These are phyloP conservation scores for Pholis gunnellus DNA, from an alignment of 2,113 vertebrate species.

Conservation along the genomic window DNA sequence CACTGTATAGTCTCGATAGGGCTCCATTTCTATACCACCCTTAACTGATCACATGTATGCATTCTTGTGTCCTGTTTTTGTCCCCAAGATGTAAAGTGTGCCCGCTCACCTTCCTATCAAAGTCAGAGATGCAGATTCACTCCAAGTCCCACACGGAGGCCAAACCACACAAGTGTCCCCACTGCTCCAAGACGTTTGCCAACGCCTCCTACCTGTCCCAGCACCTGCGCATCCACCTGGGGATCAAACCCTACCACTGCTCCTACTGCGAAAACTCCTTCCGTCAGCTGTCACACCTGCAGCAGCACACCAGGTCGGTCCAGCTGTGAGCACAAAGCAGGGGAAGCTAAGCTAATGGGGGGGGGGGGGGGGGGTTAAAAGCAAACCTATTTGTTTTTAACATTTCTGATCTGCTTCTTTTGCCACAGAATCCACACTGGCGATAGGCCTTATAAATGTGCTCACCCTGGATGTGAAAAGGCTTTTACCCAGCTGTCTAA, in stretches of 20 bases:
- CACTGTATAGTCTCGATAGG: too few relatives aligned
- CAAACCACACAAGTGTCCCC: slow-evolving; percentile 99
- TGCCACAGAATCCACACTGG: slow-evolving; percentile 85
- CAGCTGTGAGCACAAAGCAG: background rate
- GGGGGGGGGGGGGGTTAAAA: background rate
- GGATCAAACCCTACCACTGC: slow-evolving; percentile 99
- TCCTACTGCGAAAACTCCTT: slow-evolving; percentile 99
- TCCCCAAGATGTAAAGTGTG: slow-evolving; percentile 95
- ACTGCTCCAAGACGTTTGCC: slow-evolving; percentile 99
- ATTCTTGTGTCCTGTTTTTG: background rate
- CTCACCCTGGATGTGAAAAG: slow-evolving; percentile 87
- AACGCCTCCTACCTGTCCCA: slow-evolving; percentile 98
- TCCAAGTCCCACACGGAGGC: slow-evolving; percentile 99
- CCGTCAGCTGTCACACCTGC: slow-evolving; percentile 96
- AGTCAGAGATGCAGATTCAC: slow-evolving; percentile 99
- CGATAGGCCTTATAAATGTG: slow-evolving; percentile 87
- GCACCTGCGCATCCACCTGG: slow-evolving; percentile 98
- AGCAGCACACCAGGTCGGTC: slow-evolving; percentile 96
- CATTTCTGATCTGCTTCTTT: background rate
- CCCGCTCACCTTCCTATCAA: slow-evolving; percentile 97
- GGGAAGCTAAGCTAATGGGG: background rate
- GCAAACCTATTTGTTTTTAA: background rate
- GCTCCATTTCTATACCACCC: background rate
- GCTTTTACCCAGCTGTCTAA: slow-evolving; percentile 88
- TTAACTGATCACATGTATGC: background rate